Evolutionary conservation across 2,888 invertebrate genomes (phyloP), one percentile per base, ranked within the genome.

Genomic region (Ormyrus thymus): DNA sequence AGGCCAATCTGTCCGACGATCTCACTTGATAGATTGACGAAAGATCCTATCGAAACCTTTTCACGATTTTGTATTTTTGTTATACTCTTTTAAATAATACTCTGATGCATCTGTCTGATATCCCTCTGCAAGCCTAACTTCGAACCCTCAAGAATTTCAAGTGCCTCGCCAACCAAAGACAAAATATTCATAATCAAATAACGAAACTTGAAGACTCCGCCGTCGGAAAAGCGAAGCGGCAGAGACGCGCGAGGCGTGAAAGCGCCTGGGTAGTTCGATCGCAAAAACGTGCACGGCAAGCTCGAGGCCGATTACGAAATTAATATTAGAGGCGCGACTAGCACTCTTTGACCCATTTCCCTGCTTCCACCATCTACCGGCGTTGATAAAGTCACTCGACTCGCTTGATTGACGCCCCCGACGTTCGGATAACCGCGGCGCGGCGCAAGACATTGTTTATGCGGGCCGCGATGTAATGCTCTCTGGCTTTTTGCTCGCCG

Each of bases 1-100:
- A 29, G 29, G 29, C 29, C 29, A n/a, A 70, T 58, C 70, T 50
- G 56, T 10, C n/a, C 51, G 45, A 64, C 53, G 46, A 15, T 10
- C 13, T 11, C 53, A 11, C 1, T 9, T 56, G 65, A 65, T 74
- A 9, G 73, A 74, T 74, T 58, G 73, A 74, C 73, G 50, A 65
- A 58, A 15, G 64, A 64, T 29, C 29, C 29, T 55, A 72, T 73
- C 56, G 55, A 15, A 13, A 13, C 51, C 53, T 50, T 45, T 68
- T 45, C 69, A 29, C 3, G 48, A 29, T 29, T 29, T n/a, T 29
- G 29, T 29, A 29, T 29, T 29, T 29, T 29, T 2, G 29, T 29
- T 29, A 29, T 29, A 29, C 29, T 29, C 29, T 29, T 29, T 29
- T 2, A 29, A 29, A 29, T 29, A 29, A 29, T 1, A 2, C 29